phyloP scores from a whole-genome alignment of 2,888 invertebrate species.

The Nudaria mundana region DNA sequence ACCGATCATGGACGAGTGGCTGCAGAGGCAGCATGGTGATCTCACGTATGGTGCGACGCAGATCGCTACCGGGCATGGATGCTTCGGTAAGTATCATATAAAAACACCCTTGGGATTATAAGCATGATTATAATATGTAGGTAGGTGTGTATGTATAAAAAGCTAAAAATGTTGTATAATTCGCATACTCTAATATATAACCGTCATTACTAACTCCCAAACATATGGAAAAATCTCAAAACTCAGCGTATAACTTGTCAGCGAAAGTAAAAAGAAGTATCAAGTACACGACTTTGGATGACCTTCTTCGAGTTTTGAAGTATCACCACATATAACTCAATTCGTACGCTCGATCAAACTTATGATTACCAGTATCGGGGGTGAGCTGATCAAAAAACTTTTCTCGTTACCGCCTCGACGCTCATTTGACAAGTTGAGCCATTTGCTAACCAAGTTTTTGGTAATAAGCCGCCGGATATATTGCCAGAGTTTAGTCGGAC shows the following conservation, averaged over 20 bases:
- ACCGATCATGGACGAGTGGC: no score
- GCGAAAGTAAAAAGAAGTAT: slow-evolving; percentile 11
- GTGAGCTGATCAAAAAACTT: slow-evolving; percentile 62
- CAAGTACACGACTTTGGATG: slow-evolving; percentile 5
- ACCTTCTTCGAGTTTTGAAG: slow-evolving; percentile 17
- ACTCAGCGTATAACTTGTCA: no score
- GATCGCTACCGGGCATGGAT: no score
- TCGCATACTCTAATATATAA: neutral
- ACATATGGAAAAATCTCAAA: no score
- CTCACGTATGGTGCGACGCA: no score
- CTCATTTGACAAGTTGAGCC: slow-evolving; percentile 62
- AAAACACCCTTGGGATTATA: no score
- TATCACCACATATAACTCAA: slow-evolving; percentile 39
- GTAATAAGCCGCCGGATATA: slow-evolving; percentile 34
- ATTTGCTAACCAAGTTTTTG: slow-evolving; percentile 37
- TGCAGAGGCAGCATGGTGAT: no score
- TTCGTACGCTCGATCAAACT: slow-evolving; percentile 48
- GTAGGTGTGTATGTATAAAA: no score
- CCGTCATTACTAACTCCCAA: neutral
- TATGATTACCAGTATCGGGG: slow-evolving; percentile 45
- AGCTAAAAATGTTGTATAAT: no score
- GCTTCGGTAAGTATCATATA: no score
- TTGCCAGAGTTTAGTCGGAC: slow-evolving; percentile 22
- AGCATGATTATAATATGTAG: no score
- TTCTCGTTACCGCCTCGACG: slow-evolving; percentile 59